Evolutionary conservation across 2,797 vertebrate species (phyloP), one percentile per base, ranked within the genome.

Genomic region (Naso thynnoides): DNA sequence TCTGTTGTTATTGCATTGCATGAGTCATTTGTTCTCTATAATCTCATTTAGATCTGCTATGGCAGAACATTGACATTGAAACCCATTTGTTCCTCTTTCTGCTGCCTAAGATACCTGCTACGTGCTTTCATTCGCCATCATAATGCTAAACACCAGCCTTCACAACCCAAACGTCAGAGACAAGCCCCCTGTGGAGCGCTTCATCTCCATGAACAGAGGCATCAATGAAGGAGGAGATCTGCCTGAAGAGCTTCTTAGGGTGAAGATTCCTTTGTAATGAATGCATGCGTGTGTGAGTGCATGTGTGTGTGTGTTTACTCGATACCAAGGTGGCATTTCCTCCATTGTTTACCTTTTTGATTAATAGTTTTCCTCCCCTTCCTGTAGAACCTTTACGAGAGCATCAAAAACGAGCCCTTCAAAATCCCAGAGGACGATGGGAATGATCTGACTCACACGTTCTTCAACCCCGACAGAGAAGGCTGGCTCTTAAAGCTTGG

Each of bases 391-490:
- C 94, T 99, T 66, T 99, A 98, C 58, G 98, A 99, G 93, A 99
- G 98, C 93, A 99, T 99, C 92, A 99, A 98, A 93, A 99, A 98
- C 0, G 98, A 99, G 81, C 97, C 98, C 0, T 99, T 99, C 88
- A 99, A 98, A 92, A 99, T 99, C 90, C 98, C 97, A 1, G 98
- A 99, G 92, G 98, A 99, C 19, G 98, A 99, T 7, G 97, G 98
- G 24, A 99, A 99, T 2, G 98, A 99, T 87, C 91, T 99, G 82
- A 99, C 97, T 0, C 98, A 99, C 86, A 99, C 97, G 0, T 99
- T 99, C 95, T 99, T 99, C 93, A 99, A 99, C 89, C 98, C 98
- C 0, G 97, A 99, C 90, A 94, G 97, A 84, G 98, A 99, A 90
- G 98, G 98, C 82, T 99, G 98, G 98, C 96, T 99, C 54, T 84